A percentile compares a stretch with the other conserved stretches of the same genome.
phyloP scores from a whole-genome alignment of 2,888 invertebrate species.

The Drosophila testacea region DNA sequence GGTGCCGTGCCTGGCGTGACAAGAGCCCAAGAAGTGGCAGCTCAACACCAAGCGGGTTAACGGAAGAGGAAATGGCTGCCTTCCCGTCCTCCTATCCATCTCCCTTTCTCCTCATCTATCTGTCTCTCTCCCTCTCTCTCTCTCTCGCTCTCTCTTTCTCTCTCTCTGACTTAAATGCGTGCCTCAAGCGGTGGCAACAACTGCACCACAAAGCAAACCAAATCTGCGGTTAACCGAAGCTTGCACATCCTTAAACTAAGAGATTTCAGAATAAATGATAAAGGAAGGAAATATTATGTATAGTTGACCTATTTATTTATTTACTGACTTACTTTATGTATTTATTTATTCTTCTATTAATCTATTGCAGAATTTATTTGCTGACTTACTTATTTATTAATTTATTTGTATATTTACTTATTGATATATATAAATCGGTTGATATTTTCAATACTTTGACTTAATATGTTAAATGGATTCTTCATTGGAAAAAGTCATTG shows the following conservation, averaged over 20 bases:
- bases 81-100: background rate
- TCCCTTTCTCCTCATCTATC: background rate
- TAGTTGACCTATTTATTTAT: too few species aligned
- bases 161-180: conserved; percentile 45
- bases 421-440: too few species aligned
- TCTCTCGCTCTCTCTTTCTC: background rate
- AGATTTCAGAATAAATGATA: background rate
- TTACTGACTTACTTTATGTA: too few species aligned
- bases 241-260: conserved; percentile 8
- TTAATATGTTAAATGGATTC: too few species aligned
- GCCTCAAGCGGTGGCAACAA: conserved; percentile 41
- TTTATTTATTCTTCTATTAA: too few species aligned
- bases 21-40: conserved; percentile 61
- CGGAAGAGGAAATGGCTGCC: conserved; percentile 3
- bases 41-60: conserved; percentile 11
- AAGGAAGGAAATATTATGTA: background rate
- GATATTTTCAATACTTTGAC: too few species aligned
- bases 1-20: conserved; percentile 78
- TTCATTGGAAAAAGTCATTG: too few species aligned
- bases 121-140: background rate
- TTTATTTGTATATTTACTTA: too few species aligned
- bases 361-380: too few species aligned
- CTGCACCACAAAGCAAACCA: conserved; percentile 35
- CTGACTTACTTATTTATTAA: too few species aligned
- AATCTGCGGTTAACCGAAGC: conserved; percentile 19